Base-by-base conservation (phyloP, 2,113 vertebrate genomes). In the Caretta caretta region DNA sequence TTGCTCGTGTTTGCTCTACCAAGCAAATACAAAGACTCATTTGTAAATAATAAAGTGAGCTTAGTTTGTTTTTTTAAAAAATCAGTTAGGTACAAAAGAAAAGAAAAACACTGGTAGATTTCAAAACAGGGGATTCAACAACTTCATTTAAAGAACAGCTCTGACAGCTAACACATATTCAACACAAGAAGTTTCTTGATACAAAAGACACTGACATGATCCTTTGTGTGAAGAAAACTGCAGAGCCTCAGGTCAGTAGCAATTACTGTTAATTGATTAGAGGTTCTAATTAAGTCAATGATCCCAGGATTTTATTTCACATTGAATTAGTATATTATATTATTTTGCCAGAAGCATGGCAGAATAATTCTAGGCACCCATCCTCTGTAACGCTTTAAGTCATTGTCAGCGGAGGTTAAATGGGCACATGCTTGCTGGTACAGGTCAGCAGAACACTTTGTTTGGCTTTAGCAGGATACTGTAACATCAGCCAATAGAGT, bases 281-380 rank as follows among this genome's bases (percentile, higher is more conserved):
- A 75, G 92, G 87, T 84, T 94, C 88, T 97, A 97, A 96, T 97
- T 96, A 95, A 96, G 80, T 95, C 96, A 93, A 90, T 31, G 88
- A 84, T 85, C 78, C 78, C 62, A 80, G 92, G 51, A 84, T 89
- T 97, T 93, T 94, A 78, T 93, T 97, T 95, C 78, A 16, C 54
- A 48, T 94, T 78, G 56, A 87, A 80, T 79, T 90, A 95, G 29
- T 80, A 84, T 42, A 92, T 95, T 84, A 75, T 56, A 90, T 97
- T 93, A 22, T 97, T 96, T 94, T 92, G 82, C 91, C 87, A 92
- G 84, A 59, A 96, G 84, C 87, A 56, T 46, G 65, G 69, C 50
- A 57, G 88, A 97, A 80, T 90, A 95, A 86, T 96, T 93, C 69
- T 69, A 80, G 86, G 50, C 62, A 86, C 72, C 46, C 89, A 35